Base-by-base conservation (phyloP, 2,113 vertebrate genomes). In the Deroptyus accipitrinus region DNA sequence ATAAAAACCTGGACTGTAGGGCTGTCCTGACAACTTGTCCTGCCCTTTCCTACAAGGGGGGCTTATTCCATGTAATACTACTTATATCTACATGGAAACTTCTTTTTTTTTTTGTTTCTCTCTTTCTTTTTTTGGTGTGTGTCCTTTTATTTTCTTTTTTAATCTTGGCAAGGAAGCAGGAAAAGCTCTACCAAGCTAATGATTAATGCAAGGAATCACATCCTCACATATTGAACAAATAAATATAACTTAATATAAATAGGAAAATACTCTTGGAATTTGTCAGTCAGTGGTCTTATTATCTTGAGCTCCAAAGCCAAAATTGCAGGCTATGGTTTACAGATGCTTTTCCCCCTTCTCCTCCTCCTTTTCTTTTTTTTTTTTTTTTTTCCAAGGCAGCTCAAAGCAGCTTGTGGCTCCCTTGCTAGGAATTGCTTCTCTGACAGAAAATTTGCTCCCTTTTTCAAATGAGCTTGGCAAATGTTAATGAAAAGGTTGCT, bases 151-250 rank as follows among this genome's bases (percentile, higher is more conserved):
- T 90, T 86, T 72, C 12, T 87, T 82, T 83, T 81, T 41, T 4
- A 8, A 41, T 83, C 52, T 93, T 96, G 95, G 95, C 93, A 94
- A 89, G 62, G 62, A 95, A 94, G 57, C 88, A 96, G 94, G 86
- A 94, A 95, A 89, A 94, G 57, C 77, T 94, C 66, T 93, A 96
- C 86, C 83, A 94, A 88, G 92, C 49, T 92, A 96, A 95, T 93
- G 95, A 95, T 97, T 97, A 96, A 96, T 84, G 77, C 83, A 92
- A 96, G 86, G 83, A 94, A 94, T 97, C 95, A 94, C 86, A 96
- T 95, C 88, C 86, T 94, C 96, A 95, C 96, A 97, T 96, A 96
- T 89, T 97, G 95, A 96, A 97, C 82, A 95, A 96, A 96, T 96
- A 97, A 97, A 96, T 97, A 91, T 52, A 96, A 94, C 77, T 74